Conservation (phyloP, 2,888 invertebrate genomes). For the Dysmachus trigonus region DNA sequence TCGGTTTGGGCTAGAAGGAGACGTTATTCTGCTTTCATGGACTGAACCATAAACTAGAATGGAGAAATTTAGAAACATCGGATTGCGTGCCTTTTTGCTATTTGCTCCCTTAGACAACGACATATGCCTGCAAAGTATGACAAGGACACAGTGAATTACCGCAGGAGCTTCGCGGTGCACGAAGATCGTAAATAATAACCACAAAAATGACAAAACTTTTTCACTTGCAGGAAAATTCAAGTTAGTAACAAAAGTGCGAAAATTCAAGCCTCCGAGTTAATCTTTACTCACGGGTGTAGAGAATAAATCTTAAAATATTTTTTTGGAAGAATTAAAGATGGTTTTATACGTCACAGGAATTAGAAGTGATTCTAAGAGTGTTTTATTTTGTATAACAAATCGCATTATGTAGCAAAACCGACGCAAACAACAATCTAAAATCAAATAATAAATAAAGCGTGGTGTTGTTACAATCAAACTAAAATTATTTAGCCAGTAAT, state of each 20-base stretch:
- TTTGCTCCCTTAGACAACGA: background rate
- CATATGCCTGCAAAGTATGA: background rate
- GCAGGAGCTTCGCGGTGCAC: background rate
- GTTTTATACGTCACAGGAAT: background rate
- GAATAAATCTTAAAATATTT: background rate
- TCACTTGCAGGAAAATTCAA: background rate
- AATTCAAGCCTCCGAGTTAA: background rate
- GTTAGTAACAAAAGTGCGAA: background rate
- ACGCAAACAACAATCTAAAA: too few species aligned
- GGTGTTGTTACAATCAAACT: background rate
- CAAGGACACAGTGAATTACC: background rate
- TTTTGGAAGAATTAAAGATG: background rate
- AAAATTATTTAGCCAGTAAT: too few species aligned
- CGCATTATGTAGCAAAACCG: background rate
- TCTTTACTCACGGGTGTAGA: background rate
- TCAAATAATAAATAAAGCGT: background rate
- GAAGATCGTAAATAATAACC: background rate
- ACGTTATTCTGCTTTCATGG: background rate
- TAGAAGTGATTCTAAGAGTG: background rate
- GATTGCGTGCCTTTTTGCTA: background rate
- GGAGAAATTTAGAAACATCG: background rate
- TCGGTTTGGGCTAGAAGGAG: background rate
- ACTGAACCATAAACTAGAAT: background rate
- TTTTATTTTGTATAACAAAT: background rate
- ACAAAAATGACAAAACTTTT: background rate